Base-by-base conservation (phyloP, 1,140 invertebrate genomes). In the Dolichoris vasculosae region DNA sequence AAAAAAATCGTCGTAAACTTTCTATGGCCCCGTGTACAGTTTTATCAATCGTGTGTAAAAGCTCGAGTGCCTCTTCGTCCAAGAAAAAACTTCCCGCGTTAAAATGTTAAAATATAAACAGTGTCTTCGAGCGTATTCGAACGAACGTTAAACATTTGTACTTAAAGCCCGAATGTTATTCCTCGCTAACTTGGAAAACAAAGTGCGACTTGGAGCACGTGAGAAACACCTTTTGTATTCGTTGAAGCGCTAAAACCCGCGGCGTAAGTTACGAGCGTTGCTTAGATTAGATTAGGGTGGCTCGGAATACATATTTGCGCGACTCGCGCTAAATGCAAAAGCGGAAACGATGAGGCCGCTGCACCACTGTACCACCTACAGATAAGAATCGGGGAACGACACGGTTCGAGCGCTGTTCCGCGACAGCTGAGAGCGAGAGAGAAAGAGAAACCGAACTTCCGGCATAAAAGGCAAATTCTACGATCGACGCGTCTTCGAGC, bases 391-490 rank as follows among this genome's bases (percentile, higher is more conserved):
- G 43, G n/a, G 17, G 35, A 63, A 76, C 32, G 40, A 64, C n/a
- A 35, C 26, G n/a, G 3, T 51, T 17, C 59, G 38, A 32, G 30
- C 83, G 38, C 17, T 26, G 20, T 48, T 43, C 48, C 30, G 43
- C 71, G 69, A 80, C 82, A 84, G 67, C 69, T 75, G 82, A 80
- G 77, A 73, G 23, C 51, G 32, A 80, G 48, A 59, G 51, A 46
- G 32, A 40, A 17, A 23, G 40, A 71, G 63, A 69, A 63, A 23
- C 59, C 48, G 30, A 76, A 87, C 87, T 90, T 89, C 88, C 89
- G 89, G 87, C 83, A 88, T 89, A 89, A 91, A 90, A 91, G 87
- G 90, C 89, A 89, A 90, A 89, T 90, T 89, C 83, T 73, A 88
- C 89, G 88, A 91, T 91, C 90, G 89, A 89, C 89, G 86, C 90